phyloP scores from a whole-genome alignment of 2,113 vertebrate species.

The Ginglymostoma cirratum region DNA sequence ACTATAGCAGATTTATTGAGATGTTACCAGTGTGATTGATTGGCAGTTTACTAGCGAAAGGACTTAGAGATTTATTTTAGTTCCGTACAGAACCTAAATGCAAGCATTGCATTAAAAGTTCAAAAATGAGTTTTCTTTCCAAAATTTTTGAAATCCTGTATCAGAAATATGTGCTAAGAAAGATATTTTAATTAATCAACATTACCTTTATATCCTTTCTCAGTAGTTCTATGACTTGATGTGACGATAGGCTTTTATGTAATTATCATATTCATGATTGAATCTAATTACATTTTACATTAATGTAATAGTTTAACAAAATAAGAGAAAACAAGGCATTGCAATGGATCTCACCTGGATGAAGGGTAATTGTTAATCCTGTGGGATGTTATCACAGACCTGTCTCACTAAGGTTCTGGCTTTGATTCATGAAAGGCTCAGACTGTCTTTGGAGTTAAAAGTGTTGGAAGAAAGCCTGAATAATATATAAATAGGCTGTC shows the following conservation, averaged over 20 bases:
- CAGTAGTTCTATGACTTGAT: not conserved
- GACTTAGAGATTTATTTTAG: not conserved
- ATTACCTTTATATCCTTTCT: not conserved
- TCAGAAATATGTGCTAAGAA: not conserved
- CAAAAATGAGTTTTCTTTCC: not conserved
- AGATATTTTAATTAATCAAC: constrained; percentile 6
- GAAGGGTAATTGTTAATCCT: not conserved
- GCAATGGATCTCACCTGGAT: not conserved
- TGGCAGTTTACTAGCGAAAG: not conserved
- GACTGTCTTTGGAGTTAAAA: not conserved
- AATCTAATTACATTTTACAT: not conserved
- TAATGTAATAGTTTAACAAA: not conserved
- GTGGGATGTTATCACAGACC: not conserved
- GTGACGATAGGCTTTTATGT: not conserved
- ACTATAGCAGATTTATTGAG: not conserved
- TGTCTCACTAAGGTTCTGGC: too few species aligned
- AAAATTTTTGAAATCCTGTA: not conserved
- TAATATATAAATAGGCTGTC: not conserved
- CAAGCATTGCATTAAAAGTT: not conserved
- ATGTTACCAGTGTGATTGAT: not conserved
- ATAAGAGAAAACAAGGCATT: not conserved
- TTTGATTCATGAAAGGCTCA: not conserved
- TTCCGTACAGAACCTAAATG: not conserved
- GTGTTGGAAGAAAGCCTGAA: not conserved
- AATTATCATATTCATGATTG: not conserved